These are phyloP conservation scores for Nannoperca obscura DNA, from an alignment of 2,797 vertebrate species.

Conservation along the genomic window DNA sequence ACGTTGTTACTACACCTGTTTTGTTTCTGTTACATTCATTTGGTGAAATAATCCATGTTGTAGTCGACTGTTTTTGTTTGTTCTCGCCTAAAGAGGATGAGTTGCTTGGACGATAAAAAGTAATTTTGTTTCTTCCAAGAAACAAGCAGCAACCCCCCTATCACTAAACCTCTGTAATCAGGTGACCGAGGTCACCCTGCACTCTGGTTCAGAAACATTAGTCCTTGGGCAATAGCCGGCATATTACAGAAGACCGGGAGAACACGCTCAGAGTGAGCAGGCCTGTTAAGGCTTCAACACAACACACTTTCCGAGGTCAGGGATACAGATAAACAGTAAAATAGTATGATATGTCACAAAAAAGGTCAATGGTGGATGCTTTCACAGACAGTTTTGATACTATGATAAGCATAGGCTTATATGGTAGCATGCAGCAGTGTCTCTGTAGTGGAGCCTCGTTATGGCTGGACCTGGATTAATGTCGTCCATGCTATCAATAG, in stretches of 20 bases:
- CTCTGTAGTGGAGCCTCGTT: constrained; percentile 20
- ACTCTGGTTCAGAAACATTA: constrained; percentile 49
- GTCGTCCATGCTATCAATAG: constrained; percentile 40
- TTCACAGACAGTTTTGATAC: background rate
- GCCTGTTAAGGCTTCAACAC: constrained; percentile 15
- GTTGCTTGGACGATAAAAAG: constrained; percentile 19
- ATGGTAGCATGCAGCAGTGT: background rate
- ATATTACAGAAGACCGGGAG: constrained; percentile 55
- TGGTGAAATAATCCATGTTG: constrained; percentile 7
- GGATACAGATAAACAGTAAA: background rate
- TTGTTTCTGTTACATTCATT: background rate
- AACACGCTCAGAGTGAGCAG: constrained; percentile 7
- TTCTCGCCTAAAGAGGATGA: background rate
- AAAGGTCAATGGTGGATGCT: background rate
- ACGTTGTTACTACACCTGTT: background rate
- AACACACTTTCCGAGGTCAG: constrained; percentile 10
- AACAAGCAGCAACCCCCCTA: constrained; percentile 13
- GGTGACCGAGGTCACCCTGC: constrained; percentile 52
- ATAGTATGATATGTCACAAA: constrained; percentile 8
- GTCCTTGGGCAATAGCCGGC: constrained; percentile 53
- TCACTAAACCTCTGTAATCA: constrained; percentile 41
- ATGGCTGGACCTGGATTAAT: constrained; percentile 25
- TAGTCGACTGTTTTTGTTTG: background rate
- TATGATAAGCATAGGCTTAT: background rate
- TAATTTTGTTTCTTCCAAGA: constrained; percentile 40